Percentiles rank a stretch among this genome's conserved stretches.
phyloP scores from a whole-genome alignment of 2,888 invertebrate genomes.

The Polyommatus iphigenia region DNA sequence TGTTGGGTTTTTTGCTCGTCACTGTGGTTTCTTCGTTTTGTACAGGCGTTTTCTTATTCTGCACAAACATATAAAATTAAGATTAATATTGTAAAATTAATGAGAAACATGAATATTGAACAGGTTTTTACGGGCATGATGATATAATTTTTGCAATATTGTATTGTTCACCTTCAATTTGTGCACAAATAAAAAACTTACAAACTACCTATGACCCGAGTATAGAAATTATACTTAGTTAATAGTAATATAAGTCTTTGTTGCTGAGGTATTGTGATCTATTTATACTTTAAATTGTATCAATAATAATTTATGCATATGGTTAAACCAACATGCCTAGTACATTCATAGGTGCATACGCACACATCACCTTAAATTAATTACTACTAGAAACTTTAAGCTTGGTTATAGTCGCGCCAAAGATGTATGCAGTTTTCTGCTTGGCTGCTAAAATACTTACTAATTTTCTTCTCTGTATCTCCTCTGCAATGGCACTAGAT shows the following conservation, averaged over 20 bases:
- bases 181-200: background rate
- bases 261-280: background rate
- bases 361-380: background rate
- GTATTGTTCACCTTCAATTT: no score
- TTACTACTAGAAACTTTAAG: no score
- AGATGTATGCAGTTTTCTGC: no score
- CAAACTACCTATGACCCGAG: no score
- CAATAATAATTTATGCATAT: no score
- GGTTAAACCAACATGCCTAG: no score
- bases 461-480: conserved; percentile 68
- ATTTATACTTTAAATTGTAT: no score
- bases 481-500: conserved; percentile 76
- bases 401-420: no score
- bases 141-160: background rate
- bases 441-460: conserved; percentile 51
- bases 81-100: background rate
- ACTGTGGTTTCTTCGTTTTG: conserved; percentile 50
- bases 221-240: background rate
- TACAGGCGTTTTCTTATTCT: conserved; percentile 64
- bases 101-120: background rate
- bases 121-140: background rate
- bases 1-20: conserved; percentile 57
- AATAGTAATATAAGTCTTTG: background rate
- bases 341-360: no score
- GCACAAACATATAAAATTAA: conserved; percentile 32